Percentiles rank a stretch among this genome's conserved stretches.
phyloP scores from a whole-genome alignment of 2,888 invertebrate species.

The Hololepta plana region DNA sequence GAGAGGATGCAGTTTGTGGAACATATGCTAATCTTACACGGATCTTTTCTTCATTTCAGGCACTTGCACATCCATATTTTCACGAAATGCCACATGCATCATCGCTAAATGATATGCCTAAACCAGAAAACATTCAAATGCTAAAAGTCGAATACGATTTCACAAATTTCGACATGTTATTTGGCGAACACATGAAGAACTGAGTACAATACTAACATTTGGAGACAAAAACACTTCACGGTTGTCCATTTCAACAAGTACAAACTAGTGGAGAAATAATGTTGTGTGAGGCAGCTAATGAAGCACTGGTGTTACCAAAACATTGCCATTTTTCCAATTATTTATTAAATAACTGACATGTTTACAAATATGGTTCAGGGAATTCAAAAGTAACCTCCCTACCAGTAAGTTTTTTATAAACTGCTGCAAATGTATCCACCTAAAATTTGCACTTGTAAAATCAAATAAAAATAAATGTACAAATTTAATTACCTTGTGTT shows the following conservation, averaged over 20 bases:
- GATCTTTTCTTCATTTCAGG: slow-evolving; percentile 32
- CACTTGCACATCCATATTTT: slow-evolving; percentile 56
- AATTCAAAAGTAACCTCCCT: slow-evolving; percentile 99
- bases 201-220: too few relatives aligned
- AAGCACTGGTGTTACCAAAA: slow-evolving; percentile 5
- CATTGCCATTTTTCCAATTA: slow-evolving; percentile 5
- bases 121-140: slow-evolving; percentile 29
- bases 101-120: slow-evolving; percentile 45
- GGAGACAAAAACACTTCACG: too few relatives aligned
- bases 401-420: slow-evolving; percentile 98
- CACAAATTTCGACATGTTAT: too few relatives aligned
- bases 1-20: slow-evolving; percentile 9
- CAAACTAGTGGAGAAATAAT: too few relatives aligned
- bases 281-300: neutral
- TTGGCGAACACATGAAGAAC: too few relatives aligned
- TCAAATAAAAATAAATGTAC: slow-evolving; percentile 7
- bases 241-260: too few relatives aligned
- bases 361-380: slow-evolving; percentile 89
- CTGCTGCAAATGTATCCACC: slow-evolving; percentile 95
- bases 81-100: slow-evolving; percentile 46
- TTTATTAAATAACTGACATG: slow-evolving; percentile 23
- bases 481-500: slow-evolving; percentile 69
- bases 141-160: too few relatives aligned
- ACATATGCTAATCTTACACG: slow-evolving; percentile 4
- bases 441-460: slow-evolving; percentile 26